Conservation (phyloP, 2,888 invertebrate species). For the Netelia melanura region DNA sequence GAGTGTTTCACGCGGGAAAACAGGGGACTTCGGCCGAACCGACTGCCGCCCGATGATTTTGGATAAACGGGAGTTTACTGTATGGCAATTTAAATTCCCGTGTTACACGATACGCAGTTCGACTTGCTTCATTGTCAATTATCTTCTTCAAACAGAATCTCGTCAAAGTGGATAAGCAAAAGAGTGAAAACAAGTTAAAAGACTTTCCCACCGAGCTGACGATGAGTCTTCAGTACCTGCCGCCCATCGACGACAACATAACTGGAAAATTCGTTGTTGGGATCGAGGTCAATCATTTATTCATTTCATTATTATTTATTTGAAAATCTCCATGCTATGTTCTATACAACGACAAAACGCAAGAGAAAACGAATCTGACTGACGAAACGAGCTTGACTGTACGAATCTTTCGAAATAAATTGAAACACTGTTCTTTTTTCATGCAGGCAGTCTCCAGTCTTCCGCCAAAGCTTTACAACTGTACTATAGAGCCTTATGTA, state of each 20-base stretch:
- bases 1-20: no score
- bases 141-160: constrained; percentile 74
- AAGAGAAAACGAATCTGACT: no score
- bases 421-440: background rate
- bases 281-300: constrained; percentile 78
- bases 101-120: background rate
- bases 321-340: no score
- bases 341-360: no score
- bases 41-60: no score
- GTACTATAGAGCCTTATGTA: constrained; percentile 83
- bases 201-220: constrained; percentile 82
- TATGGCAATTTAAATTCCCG: background rate
- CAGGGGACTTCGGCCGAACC: no score
- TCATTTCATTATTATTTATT: constrained; percentile 5
- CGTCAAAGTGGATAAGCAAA: constrained; percentile 77
- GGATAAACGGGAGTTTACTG: no score
- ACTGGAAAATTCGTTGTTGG: constrained; percentile 82
- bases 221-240: constrained; percentile 82
- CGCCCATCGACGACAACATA: constrained; percentile 77
- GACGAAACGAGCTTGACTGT: no score
- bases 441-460: constrained; percentile 84
- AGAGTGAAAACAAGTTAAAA: constrained; percentile 75
- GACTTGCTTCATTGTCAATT: background rate
- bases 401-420: constrained; percentile 40
- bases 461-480: constrained; percentile 85